These are phyloP conservation scores for Gymnogyps californianus DNA, from an alignment of 2,113 vertebrate genomes.

Conservation along the genomic window DNA sequence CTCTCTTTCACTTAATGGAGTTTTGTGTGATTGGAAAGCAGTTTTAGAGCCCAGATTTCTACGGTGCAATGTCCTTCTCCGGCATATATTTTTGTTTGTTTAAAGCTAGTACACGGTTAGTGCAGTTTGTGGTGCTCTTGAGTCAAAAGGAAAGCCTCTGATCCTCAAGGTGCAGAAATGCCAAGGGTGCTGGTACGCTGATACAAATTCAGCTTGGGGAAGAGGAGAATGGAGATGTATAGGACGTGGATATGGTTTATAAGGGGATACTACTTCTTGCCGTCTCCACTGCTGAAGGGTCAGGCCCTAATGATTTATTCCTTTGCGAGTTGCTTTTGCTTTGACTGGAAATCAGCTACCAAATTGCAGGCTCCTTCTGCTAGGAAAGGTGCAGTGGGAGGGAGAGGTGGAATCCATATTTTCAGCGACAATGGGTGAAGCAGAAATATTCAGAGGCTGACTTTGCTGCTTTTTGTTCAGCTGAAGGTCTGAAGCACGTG, in stretches of 20 bases:
- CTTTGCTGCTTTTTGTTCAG: background rate
- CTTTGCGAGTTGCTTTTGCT: background rate
- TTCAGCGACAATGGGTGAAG: background rate
- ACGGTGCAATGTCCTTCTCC: slow-evolving; percentile 63
- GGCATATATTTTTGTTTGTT: slow-evolving; percentile 30
- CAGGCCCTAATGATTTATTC: background rate
- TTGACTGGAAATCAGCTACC: background rate
- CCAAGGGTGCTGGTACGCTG: background rate
- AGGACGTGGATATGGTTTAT: background rate
- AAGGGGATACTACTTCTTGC: background rate
- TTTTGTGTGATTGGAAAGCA: slow-evolving; percentile 56
- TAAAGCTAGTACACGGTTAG: slow-evolving; percentile 39
- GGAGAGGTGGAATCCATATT: background rate
- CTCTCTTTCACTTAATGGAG: slow-evolving; percentile 15
- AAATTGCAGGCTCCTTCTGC: background rate
- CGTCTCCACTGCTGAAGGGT: background rate
- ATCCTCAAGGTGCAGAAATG: background rate
- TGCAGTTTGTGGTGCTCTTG: slow-evolving; percentile 8
- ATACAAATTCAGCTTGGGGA: background rate
- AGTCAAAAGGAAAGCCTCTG: background rate
- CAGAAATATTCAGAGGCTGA: background rate
- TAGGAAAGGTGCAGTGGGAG: background rate
- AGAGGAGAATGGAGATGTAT: background rate
- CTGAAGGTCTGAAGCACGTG: background rate
- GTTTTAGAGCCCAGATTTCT: slow-evolving; percentile 59